Evolutionary conservation across 2,113 vertebrate genomes (phyloP).

Genomic region (Axis porcinus): DNA sequence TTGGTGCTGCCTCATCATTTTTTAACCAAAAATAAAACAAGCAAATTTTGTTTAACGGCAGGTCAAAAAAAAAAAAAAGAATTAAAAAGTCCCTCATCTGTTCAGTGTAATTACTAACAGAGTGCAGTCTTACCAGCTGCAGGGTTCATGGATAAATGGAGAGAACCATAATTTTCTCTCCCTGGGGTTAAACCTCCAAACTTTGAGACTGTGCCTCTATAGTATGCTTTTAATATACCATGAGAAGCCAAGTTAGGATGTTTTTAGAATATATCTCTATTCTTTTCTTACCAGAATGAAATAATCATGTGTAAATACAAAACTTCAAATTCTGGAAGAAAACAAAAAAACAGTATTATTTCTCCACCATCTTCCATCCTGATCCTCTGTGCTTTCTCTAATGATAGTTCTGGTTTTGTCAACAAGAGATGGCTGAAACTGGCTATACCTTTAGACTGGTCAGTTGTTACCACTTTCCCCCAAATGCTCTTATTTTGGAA

Average conservation of each 20-base stretch:
- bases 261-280: constrained; percentile 23
- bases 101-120: constrained; percentile 85
- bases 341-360: constrained; percentile 54
- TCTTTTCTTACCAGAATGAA: constrained; percentile 63
- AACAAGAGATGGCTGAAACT: background rate
- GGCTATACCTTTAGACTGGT: background rate
- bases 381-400: constrained; percentile 52
- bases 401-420: background rate
- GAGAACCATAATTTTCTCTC: constrained; percentile 79
- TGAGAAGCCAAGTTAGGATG: constrained; percentile 70
- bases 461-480: background rate
- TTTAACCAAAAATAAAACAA: constrained; percentile 85
- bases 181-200: constrained; percentile 78
- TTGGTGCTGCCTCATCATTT: constrained; percentile 85
- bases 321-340: constrained; percentile 57
- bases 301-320: constrained; percentile 59
- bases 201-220: constrained; percentile 73
- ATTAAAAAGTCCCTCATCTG: constrained; percentile 79
- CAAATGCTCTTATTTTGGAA: background rate
- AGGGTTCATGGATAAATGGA: constrained; percentile 84
- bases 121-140: constrained; percentile 81
- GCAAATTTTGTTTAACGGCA: constrained; percentile 86
- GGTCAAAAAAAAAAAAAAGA: constrained; percentile 80
- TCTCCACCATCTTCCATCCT: constrained; percentile 49
- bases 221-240: constrained; percentile 78